Evolutionary conservation across 1,140 invertebrate genomes (phyloP).

Genomic region (Nasonia giraulti): DNA sequence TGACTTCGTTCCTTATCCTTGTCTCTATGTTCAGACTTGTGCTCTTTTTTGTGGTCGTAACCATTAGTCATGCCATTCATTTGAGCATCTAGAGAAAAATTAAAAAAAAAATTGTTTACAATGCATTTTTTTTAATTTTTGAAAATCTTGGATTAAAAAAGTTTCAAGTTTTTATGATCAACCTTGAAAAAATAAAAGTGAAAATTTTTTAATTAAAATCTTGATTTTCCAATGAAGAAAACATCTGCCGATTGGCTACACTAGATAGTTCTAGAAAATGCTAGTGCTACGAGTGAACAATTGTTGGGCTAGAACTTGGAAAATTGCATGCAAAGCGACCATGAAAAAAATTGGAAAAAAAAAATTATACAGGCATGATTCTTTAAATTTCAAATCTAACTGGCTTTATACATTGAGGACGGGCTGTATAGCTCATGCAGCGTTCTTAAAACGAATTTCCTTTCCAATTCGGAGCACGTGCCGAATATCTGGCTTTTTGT

Average conservation of each 20-base stretch:
- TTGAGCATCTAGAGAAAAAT: conserved; percentile 70
- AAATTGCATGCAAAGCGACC: too few relatives aligned
- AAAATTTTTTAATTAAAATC: neutral
- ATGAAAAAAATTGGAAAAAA: neutral
- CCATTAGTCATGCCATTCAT: conserved; percentile 84
- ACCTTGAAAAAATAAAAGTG: neutral
- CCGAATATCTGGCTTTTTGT: conserved; percentile 26
- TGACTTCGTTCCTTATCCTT: conserved; percentile 79
- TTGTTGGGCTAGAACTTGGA: too few relatives aligned
- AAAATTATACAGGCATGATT: neutral
- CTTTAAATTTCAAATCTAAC: neutral
- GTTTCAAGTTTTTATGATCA: neutral
- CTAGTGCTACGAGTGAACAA: too few relatives aligned
- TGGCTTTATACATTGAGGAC: neutral
- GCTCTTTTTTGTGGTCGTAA: conserved; percentile 80
- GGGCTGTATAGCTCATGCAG: neutral
- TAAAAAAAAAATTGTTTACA: neutral
- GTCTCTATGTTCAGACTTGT: conserved; percentile 80
- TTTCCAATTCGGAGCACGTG: conserved; percentile 31
- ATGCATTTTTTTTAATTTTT: neutral
- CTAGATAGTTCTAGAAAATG: too few relatives aligned
- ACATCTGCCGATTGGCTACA: too few relatives aligned
- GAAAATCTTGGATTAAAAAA: neutral
- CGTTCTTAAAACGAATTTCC: conserved; percentile 17
- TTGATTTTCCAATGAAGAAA: neutral